phyloP scores from a whole-genome alignment of 1,140 invertebrate species.

The Asobara japonica region DNA sequence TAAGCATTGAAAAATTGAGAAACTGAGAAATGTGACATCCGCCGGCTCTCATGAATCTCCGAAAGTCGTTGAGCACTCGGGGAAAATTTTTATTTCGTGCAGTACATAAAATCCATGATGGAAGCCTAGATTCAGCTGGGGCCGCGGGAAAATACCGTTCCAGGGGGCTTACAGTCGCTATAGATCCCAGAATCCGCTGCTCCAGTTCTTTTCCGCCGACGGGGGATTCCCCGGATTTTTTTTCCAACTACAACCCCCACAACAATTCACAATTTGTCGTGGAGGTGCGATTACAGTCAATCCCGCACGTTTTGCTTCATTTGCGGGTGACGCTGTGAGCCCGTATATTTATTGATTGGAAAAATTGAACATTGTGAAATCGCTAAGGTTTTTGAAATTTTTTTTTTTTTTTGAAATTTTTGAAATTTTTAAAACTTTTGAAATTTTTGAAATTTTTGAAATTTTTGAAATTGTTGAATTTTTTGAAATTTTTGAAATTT shows the following conservation, averaged over 20 bases:
- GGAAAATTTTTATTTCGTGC: constrained; percentile 3
- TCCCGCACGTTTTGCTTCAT: not conserved
- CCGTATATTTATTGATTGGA: not conserved
- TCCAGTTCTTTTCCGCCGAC: not conserved
- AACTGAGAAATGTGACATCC: not conserved
- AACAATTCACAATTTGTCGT: not conserved
- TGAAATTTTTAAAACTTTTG: too few species aligned
- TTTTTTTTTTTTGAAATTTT: too few species aligned
- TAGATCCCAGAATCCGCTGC: constrained; percentile 11
- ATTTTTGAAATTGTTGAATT: too few species aligned
- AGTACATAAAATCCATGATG: constrained; percentile 3
- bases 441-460: too few species aligned
- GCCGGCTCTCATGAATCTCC: not conserved
- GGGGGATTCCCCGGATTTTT: not conserved
- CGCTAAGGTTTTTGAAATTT: too few species aligned
- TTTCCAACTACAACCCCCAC: not conserved
- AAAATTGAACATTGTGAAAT: too few species aligned
- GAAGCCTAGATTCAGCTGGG: not conserved
- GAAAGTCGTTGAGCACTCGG: not conserved
- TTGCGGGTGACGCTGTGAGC: too few species aligned
- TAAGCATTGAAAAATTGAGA: not conserved
- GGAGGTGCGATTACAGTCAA: not conserved
- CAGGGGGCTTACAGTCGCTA: constrained; percentile 2
- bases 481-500: too few species aligned
- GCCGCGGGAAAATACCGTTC: not conserved